Percentiles rank a stretch among this genome's conserved stretches.
Conservation (phyloP, 1,140 invertebrate genomes). For the Penaeus chinensis region DNA sequence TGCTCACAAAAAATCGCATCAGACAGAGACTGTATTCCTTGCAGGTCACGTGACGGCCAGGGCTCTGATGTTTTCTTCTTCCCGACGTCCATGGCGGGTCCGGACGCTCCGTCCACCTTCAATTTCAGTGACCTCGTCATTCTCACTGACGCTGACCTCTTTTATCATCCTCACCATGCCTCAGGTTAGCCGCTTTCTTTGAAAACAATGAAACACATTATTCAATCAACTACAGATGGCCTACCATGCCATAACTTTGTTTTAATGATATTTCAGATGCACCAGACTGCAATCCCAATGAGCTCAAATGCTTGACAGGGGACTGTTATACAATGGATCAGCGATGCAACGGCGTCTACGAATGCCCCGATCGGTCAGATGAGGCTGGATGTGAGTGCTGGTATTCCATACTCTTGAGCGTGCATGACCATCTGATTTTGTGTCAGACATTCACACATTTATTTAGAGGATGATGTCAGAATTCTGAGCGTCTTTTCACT, state of each 20-base stretch:
- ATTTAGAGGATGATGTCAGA: neutral
- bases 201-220: too few species aligned
- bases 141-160: constrained; percentile 67
- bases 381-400: constrained; percentile 69
- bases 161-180: constrained; percentile 60
- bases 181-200: constrained; percentile 19
- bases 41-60: constrained; percentile 63
- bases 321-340: constrained; percentile 66
- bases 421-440: neutral
- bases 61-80: constrained; percentile 68
- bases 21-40: neutral
- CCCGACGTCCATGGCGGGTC: constrained; percentile 67
- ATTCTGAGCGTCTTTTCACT: neutral
- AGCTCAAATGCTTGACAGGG: constrained; percentile 60
- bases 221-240: too few species aligned
- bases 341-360: constrained; percentile 67
- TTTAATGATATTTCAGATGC: constrained; percentile 23
- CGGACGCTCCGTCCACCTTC: constrained; percentile 69
- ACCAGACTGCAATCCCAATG: constrained; percentile 52
- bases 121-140: constrained; percentile 68
- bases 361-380: constrained; percentile 69
- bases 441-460: neutral
- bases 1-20: neutral
- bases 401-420: neutral
- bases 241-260: neutral